These are phyloP conservation scores for Upupa epops DNA, from an alignment of 2,113 vertebrate species.

Conservation along the genomic window DNA sequence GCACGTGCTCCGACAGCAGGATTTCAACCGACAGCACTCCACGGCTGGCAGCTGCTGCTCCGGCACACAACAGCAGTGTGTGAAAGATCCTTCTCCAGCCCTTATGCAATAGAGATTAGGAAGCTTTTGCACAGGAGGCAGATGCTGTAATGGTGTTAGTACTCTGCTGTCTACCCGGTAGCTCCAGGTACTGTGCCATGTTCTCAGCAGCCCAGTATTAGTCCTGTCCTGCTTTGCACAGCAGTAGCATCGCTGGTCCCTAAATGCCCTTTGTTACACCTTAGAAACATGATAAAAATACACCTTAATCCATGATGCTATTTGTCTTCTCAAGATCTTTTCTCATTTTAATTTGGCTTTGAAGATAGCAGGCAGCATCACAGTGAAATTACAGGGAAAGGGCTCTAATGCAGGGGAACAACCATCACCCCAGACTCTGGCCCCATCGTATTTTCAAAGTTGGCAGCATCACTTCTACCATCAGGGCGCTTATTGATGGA, in stretches of 20 bases:
- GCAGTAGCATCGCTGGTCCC: neutral
- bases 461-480: neutral
- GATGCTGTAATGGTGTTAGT: neutral
- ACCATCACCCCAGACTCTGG: neutral
- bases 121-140: neutral
- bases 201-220: neutral
- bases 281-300: neutral
- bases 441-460: neutral
- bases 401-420: neutral
- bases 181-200: neutral
- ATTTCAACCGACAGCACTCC: neutral
- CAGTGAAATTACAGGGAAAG: neutral
- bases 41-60: slow-evolving; percentile 43
- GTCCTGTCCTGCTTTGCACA: neutral
- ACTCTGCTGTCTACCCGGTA: rapidly evolving
- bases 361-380: neutral
- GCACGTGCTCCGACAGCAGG: slow-evolving; percentile 39
- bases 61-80: neutral
- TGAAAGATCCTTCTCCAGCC: slow-evolving; percentile 15
- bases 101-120: neutral
- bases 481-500: neutral
- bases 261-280: neutral
- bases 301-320: neutral
- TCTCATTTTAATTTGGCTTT: neutral
- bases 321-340: neutral